These are phyloP conservation scores for Cardiocondyla obscurior DNA, from an alignment of 1,140 invertebrate genomes.

Conservation along the genomic window DNA sequence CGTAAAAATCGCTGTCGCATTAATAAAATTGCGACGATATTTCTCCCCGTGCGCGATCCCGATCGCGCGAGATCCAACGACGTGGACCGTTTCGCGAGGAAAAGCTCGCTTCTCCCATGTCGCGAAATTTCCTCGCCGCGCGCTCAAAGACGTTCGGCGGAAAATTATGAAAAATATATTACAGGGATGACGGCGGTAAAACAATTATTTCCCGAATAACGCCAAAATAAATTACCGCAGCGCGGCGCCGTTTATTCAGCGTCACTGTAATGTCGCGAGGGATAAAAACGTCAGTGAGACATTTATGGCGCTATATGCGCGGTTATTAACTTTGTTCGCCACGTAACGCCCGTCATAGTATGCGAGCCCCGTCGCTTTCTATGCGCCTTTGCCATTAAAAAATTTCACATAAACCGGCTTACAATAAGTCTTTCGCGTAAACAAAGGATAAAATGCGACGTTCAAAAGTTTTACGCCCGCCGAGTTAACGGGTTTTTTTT, in stretches of 20 bases:
- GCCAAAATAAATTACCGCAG: background rate
- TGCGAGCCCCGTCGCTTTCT: background rate
- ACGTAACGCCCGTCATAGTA: background rate
- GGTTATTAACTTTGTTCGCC: slow-evolving; percentile 68
- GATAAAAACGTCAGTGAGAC: slow-evolving; percentile 69
- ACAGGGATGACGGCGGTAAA: background rate
- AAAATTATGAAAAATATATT: slow-evolving; percentile 28
- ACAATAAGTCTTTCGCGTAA: background rate
- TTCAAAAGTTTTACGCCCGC: background rate
- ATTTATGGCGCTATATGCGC: slow-evolving; percentile 60
- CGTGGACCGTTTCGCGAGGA: background rate
- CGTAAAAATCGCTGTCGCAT: slow-evolving; percentile 50
- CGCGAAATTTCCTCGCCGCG: background rate
- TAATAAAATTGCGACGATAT: slow-evolving; percentile 19
- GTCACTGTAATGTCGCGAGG: slow-evolving; percentile 59
- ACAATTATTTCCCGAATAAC: slow-evolving; percentile 39
- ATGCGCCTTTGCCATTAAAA: background rate
- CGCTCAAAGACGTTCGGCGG: background rate
- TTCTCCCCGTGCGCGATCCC: background rate
- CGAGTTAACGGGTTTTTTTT: background rate
- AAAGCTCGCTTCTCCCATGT: background rate
- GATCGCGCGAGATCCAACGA: background rate
- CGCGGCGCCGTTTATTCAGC: slow-evolving; percentile 52
- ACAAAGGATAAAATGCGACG: background rate
- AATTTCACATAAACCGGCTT: background rate